Evolutionary conservation across 2,888 invertebrate genomes (phyloP).

Genomic region (Epinotia brunnichana): DNA sequence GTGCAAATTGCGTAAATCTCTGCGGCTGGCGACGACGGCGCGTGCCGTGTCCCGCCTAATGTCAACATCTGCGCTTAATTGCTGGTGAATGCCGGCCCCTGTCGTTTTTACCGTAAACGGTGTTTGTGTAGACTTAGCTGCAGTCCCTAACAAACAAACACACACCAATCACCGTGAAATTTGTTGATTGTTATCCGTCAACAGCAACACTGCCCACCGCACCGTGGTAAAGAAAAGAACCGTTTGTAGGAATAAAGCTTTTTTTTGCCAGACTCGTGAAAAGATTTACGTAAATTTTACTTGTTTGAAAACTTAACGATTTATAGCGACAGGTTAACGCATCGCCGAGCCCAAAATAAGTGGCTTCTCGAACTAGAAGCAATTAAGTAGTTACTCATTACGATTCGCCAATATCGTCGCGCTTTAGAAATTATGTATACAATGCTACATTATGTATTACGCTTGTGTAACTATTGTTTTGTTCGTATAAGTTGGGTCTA

Average conservation of each 20-base stretch:
- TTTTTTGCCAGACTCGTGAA: neutral
- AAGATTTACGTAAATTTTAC: constrained; percentile 20
- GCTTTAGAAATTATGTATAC: constrained; percentile 24
- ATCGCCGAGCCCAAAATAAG: constrained; percentile 19
- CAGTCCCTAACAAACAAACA: constrained; percentile 54
- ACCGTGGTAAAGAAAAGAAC: neutral
- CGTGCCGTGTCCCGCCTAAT: constrained; percentile 37
- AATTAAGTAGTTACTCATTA: constrained; percentile 33
- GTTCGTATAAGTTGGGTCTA: neutral
- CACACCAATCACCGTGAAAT: constrained; percentile 43
- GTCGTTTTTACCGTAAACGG: constrained; percentile 54
- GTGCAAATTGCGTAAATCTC: constrained; percentile 19
- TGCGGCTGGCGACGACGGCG: constrained; percentile 7
- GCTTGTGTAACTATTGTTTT: constrained; percentile 30
- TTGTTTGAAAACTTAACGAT: constrained; percentile 31
- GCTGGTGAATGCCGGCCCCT: constrained; percentile 47
- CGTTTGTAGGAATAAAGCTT: neutral
- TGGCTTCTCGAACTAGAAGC: constrained; percentile 21
- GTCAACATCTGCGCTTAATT: constrained; percentile 46
- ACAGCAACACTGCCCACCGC: neutral
- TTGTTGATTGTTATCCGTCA: constrained; percentile 22
- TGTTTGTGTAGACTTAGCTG: constrained; percentile 53
- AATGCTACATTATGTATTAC: constrained; percentile 23
- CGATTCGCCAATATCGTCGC: constrained; percentile 34
- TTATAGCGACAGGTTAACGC: constrained; percentile 26